Percentiles rank a stretch among this genome's conserved stretches.
These are phyloP conservation scores for Megaustenia siamemsis DNA, from an alignment of 2,888 invertebrate genomes.

Conservation along the genomic window DNA sequence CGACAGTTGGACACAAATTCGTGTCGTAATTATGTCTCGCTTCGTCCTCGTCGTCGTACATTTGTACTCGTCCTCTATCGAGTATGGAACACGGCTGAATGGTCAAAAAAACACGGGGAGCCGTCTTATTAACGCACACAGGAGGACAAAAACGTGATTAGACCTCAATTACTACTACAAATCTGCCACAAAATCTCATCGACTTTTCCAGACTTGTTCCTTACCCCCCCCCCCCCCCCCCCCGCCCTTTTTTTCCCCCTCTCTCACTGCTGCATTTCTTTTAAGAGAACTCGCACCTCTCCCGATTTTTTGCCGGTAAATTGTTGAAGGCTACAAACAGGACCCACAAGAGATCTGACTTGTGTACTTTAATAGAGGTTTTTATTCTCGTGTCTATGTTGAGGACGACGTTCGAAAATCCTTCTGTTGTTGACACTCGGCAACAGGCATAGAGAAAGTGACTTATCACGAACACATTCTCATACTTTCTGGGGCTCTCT, in stretches of 20 bases:
- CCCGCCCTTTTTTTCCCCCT: too few relatives aligned
- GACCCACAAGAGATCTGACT: neutral
- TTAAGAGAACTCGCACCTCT: neutral
- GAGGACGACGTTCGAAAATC: too few relatives aligned
- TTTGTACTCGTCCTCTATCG: constrained; percentile 6
- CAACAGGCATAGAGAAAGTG: too few relatives aligned
- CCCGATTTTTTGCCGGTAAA: neutral
- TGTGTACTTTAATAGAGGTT: neutral
- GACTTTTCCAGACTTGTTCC: constrained; percentile 21
- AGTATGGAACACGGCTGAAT: constrained; percentile 1
- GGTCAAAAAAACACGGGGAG: neutral
- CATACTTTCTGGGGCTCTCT: too few relatives aligned
- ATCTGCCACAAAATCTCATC: constrained; percentile 24
- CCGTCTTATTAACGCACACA: constrained; percentile 33
- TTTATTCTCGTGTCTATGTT: too few relatives aligned
- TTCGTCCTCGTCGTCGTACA: neutral
- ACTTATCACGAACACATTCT: too few relatives aligned
- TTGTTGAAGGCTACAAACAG: constrained; percentile 16
- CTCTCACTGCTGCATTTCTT: constrained; percentile 9
- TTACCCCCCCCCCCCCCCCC: too few relatives aligned
- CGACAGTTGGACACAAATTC: constrained; percentile 23
- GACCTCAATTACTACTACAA: constrained; percentile 37
- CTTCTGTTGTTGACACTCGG: too few relatives aligned
- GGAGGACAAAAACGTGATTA: constrained; percentile 42
- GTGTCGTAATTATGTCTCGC: constrained; percentile 17